These are phyloP conservation scores for Drosophila parabipectinata DNA, from an alignment of 1,140 invertebrate genomes.

Conservation along the genomic window DNA sequence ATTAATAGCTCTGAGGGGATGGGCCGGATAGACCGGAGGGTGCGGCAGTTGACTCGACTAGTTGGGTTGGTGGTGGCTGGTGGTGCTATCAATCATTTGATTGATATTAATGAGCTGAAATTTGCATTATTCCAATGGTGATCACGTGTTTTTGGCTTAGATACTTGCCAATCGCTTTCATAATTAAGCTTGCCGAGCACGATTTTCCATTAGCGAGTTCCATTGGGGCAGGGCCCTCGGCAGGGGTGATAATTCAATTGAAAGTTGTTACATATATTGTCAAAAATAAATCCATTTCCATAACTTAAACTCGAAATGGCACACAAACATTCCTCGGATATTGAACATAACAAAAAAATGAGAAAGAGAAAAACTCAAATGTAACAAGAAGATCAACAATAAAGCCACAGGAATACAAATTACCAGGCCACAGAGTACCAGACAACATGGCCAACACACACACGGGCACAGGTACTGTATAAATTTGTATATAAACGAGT, in stretches of 20 bases:
- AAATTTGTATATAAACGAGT: constrained; percentile 6
- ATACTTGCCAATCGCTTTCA: constrained; percentile 65
- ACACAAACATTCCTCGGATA: constrained; percentile 25
- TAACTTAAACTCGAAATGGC: constrained; percentile 37
- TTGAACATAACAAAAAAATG: neutral
- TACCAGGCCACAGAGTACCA: constrained; percentile 61
- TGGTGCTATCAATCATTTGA: constrained; percentile 79
- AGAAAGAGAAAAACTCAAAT: constrained; percentile 44
- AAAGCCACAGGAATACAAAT: constrained; percentile 79
- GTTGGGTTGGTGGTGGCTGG: constrained; percentile 21
- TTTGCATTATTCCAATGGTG: constrained; percentile 75
- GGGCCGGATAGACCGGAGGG: neutral
- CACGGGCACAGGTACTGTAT: constrained; percentile 10
- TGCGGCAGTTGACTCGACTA: constrained; percentile 4
- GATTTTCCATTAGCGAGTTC: constrained; percentile 50
- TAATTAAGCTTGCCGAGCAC: constrained; percentile 57
- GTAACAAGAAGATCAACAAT: constrained; percentile 76
- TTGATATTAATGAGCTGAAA: constrained; percentile 83
- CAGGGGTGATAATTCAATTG: neutral
- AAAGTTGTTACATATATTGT: neutral
- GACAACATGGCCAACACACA: constrained; percentile 33
- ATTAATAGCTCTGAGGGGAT: constrained; percentile 60
- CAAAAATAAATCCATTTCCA: neutral
- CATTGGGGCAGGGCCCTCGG: constrained; percentile 8
- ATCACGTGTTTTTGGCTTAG: constrained; percentile 42